Evolutionary conservation across 2,797 vertebrate species (phyloP), one percentile per base, ranked within the genome.

Genomic region (Channa striata): DNA sequence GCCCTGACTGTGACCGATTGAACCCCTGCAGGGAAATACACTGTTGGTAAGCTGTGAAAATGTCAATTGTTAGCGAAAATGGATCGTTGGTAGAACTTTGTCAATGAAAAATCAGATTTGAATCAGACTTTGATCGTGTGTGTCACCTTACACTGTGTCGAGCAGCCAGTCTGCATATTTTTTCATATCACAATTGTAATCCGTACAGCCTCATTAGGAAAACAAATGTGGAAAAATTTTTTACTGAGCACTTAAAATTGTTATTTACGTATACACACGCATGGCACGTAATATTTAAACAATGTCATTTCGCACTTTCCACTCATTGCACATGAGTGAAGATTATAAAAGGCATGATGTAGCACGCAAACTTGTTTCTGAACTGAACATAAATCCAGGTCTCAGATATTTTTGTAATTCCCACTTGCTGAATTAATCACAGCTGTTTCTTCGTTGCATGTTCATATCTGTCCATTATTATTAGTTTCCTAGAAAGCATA

Each of bases 341-440:
- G 8, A 34, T 19, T 34, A 6, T 36, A 8, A 30, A 46, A 23
- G 17, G 33, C 42, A 37, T 23, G 19, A 19, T 54, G 7, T n/a
- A 37, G 21, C 23, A 3, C n/a, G 16, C 39, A 40, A 14, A 46
- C n/a, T 34, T 43, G 5, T 34, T 51, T 54, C 30, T 36, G 40
- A 11, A 54, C 39, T 16, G 33, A 11, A 23, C 10, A 2, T 40
- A n/a, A 65, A 34, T 52, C 13, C 14, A 44, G 25, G 13, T 19
- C 39, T 46, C 25, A 23, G 9, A 50, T 52, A 23, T 51, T 44
- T 8, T 44, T 52, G 11, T 46, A 25, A 56, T 37, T 56, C 43
- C 33, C 20, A 36, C 48, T 52, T n/a, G 16, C 19, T 52, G n/a
- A 48, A 36, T 65, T 46, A 48, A 36, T 68, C 23, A 44, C 16